Conservation (phyloP, 2,797 vertebrate species). For the Parauchenoglanis punctatus region DNA sequence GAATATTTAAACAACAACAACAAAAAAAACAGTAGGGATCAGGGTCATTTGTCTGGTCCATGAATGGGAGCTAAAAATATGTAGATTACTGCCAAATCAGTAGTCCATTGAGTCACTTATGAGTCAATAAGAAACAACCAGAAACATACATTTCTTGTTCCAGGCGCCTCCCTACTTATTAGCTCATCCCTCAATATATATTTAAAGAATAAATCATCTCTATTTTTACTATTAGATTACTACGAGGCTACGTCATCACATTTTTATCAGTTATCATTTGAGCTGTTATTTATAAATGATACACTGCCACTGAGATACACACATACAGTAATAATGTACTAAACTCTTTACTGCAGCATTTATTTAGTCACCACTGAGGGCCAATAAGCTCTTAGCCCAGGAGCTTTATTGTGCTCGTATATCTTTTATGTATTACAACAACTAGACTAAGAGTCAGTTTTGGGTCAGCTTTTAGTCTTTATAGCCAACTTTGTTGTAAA, state of each 20-base stretch:
- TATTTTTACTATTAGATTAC: not conserved
- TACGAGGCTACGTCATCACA: not conserved
- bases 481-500: constrained; percentile 24
- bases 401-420: constrained; percentile 12
- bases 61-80: not conserved
- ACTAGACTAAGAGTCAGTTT: not conserved
- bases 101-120: not conserved
- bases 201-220: not conserved
- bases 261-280: not conserved
- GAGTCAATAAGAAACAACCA: not conserved
- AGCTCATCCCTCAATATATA: not conserved
- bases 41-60: not conserved
- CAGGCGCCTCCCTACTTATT: not conserved
- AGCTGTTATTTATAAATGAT: not conserved
- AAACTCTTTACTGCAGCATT: not conserved
- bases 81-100: not conserved
- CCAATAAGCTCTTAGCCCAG: not conserved
- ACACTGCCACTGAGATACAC: not conserved
- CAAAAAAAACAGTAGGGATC: not conserved
- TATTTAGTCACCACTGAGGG: not conserved
- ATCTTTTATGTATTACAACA: not conserved
- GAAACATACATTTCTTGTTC: not conserved
- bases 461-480: constrained; percentile 9
- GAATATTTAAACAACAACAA: not conserved
- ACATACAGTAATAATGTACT: not conserved